These are phyloP conservation scores for Drosophila meridiana DNA, from an alignment of 2,888 invertebrate genomes.

Conservation along the genomic window DNA sequence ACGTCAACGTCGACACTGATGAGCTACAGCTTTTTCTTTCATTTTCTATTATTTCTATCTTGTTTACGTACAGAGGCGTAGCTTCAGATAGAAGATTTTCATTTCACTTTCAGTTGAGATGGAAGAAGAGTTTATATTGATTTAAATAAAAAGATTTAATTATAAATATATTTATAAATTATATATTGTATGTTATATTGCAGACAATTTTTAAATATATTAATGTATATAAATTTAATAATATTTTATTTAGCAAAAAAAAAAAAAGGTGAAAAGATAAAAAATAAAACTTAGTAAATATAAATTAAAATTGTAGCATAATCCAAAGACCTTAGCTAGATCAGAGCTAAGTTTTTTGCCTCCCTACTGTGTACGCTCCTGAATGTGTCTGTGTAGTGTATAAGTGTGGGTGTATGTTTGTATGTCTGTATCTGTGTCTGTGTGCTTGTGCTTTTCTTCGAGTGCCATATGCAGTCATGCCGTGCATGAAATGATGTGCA, in stretches of 20 bases:
- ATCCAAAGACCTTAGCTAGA: background rate
- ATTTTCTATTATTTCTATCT: conserved; percentile 53
- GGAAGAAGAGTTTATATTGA: background rate
- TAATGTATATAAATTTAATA: no score
- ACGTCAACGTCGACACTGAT: conserved; percentile 50
- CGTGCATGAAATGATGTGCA: conserved; percentile 54
- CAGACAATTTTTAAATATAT: no score
- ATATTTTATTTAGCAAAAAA: no score
- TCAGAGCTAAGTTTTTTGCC: background rate
- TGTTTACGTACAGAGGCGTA: background rate
- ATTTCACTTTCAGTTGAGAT: background rate
- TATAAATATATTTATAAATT: no score
- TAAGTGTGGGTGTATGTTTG: conserved; percentile 2
- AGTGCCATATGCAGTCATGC: conserved; percentile 42
- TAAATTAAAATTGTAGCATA: background rate
- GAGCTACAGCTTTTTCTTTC: conserved; percentile 57
- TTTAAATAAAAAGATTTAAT: no score
- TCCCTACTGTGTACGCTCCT: background rate
- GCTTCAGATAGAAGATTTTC: background rate
- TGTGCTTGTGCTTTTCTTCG: conserved; percentile 6
- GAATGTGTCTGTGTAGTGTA: background rate
- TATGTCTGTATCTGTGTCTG: background rate
- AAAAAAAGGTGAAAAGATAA: no score
- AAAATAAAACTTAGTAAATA: background rate
- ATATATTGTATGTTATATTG: no score